These are phyloP conservation scores for Plagodis dolabraria DNA, from an alignment of 2,888 invertebrate genomes.

Conservation along the genomic window DNA sequence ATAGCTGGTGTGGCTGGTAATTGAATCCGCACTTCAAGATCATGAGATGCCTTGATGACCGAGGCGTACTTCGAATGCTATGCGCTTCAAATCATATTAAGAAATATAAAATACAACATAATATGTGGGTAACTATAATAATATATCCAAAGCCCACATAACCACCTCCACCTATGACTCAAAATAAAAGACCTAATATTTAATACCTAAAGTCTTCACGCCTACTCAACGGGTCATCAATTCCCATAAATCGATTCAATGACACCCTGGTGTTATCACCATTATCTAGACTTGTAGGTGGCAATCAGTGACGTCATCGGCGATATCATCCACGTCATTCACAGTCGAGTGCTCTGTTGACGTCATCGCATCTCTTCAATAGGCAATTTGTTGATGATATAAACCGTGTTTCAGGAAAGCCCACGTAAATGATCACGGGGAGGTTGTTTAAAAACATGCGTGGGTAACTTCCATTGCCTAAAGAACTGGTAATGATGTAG, in stretches of 20 bases:
- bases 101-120: no score
- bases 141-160: no score
- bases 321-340: constrained; percentile 15
- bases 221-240: constrained; percentile 12
- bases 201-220: background rate
- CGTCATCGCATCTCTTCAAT: constrained; percentile 19
- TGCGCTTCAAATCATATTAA: no score
- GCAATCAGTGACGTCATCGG: constrained; percentile 20
- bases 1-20: no score
- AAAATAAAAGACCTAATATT: no score
- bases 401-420: constrained; percentile 4
- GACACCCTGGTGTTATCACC: constrained; percentile 19
- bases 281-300: constrained; percentile 24
- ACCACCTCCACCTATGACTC: no score
- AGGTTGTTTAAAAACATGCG: background rate
- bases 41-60: no score
- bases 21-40: no score
- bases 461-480: no score
- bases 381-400: constrained; percentile 18
- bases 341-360: constrained; percentile 18
- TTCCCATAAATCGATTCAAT: constrained; percentile 12
- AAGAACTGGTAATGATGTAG: no score
- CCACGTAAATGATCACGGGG: constrained; percentile 7
- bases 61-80: no score
- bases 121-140: no score